phyloP scores from a whole-genome alignment of 2,888 invertebrate genomes.

The Stenotaenia linearis region DNA sequence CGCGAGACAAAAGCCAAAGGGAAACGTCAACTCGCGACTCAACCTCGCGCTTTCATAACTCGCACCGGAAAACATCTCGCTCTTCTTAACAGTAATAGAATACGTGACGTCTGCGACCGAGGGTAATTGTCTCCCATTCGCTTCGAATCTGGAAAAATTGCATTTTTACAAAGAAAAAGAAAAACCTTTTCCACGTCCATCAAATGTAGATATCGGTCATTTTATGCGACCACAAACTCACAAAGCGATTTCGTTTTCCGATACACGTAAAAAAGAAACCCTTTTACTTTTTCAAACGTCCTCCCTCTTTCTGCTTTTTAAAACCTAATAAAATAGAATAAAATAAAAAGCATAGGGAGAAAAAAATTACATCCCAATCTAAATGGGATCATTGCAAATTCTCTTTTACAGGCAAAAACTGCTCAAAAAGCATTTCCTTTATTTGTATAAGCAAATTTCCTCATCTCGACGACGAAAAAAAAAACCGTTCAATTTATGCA shows the following conservation, averaged over 20 bases:
- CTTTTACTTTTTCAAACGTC: background rate
- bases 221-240: background rate
- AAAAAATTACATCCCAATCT: background rate
- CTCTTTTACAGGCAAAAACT: background rate
- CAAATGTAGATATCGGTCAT: constrained; percentile 11
- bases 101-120: too few species aligned
- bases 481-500: background rate
- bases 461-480: background rate
- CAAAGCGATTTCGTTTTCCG: background rate
- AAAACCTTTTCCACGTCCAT: background rate
- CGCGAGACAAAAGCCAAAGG: background rate
- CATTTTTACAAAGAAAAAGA: background rate
- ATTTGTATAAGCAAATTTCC: constrained; percentile 14
- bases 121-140: too few species aligned
- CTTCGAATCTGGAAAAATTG: too few species aligned
- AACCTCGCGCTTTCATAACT: too few species aligned
- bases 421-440: background rate
- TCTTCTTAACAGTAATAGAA: too few species aligned
- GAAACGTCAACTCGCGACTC: background rate
- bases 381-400: constrained; percentile 11
- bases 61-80: too few species aligned
- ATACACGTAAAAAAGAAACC: background rate
- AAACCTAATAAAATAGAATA: background rate
- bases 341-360: background rate
- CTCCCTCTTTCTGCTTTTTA: background rate